A percentile compares a stretch with the other conserved stretches of the same genome.
These are phyloP conservation scores for Saccostrea glomerata DNA, from an alignment of 1,140 invertebrate genomes.

Conservation along the genomic window DNA sequence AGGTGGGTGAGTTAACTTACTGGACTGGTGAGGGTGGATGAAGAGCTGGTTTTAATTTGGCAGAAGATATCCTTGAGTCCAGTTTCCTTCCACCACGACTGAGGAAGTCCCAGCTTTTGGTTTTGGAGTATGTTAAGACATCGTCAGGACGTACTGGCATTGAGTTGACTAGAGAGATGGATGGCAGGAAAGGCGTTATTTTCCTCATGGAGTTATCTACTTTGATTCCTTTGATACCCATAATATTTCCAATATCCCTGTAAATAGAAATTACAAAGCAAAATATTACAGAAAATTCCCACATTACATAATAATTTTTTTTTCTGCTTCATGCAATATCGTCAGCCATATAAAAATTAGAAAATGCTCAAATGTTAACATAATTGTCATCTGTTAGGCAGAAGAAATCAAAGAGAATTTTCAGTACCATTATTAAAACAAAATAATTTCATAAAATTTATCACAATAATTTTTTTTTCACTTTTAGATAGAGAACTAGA, in stretches of 20 bases:
- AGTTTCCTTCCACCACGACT: slow-evolving; percentile 64
- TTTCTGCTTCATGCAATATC: too few relatives aligned
- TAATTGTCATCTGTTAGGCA: too few relatives aligned
- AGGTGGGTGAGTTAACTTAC: slow-evolving; percentile 11
- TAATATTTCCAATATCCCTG: slow-evolving; percentile 42
- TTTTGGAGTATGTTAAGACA: slow-evolving; percentile 65
- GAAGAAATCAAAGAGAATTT: too few relatives aligned
- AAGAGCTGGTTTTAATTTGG: slow-evolving; percentile 59
- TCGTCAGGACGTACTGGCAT: slow-evolving; percentile 75
- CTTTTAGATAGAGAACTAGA: too few relatives aligned
- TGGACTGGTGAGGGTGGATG: slow-evolving; percentile 31
- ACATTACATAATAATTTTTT: too few relatives aligned
- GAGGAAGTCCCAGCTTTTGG: slow-evolving; percentile 68
- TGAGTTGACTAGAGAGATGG: slow-evolving; percentile 75
- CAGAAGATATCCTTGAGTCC: slow-evolving; percentile 67
- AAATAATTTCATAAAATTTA: too few relatives aligned
- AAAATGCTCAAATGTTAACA: too few relatives aligned
- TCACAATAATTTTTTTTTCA: too few relatives aligned
- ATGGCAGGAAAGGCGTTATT: slow-evolving; percentile 73
- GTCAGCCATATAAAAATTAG: too few relatives aligned
- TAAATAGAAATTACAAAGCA: slow-evolving; percentile 2
- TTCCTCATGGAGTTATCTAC: slow-evolving; percentile 47
- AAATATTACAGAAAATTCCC: too few relatives aligned
- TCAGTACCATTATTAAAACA: too few relatives aligned
- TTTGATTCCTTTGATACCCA: slow-evolving; percentile 32